Base-by-base conservation (phyloP, 2,888 invertebrate species). In the Biston betularia region DNA sequence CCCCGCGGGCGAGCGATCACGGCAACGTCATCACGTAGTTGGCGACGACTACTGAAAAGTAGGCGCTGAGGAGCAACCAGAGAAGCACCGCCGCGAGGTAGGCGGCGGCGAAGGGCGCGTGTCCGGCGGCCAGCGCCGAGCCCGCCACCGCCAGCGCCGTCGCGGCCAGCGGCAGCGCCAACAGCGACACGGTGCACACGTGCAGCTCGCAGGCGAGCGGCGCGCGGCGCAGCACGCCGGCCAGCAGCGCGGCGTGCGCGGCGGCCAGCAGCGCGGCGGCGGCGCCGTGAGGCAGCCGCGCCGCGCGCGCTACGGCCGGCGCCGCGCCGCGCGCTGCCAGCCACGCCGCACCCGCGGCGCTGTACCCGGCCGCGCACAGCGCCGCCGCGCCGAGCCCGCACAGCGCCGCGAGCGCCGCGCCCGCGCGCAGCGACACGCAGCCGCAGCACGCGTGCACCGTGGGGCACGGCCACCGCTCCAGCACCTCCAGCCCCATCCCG, bases 401-500 rank as follows among this genome's bases (percentile, higher is more conserved):
- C 58, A 83, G 67, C 55, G 76, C 58, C 70, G 75, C 73, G 14
- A 10, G 76, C 3, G 76, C 82, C 82, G 57, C 44, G 61, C 42
- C 49, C 65, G 46, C 58, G 12, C 82, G 81, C 75, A 79, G 76
- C 70, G 75, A 75, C 56, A 73, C 71, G 75, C 77, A 68, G 54
- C 69, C 64, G 68, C 79, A 84, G 74, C 82, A 82, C 9, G 67
- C 58, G 62, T 79, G 62, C 71, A 82, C 53, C 59, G 65, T 68
- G 44, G 86, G 86, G 24, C 82, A 82, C 46, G 86, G 85, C 24
- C 82, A 82, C 45, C 62, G 57, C 44, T 85, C 85, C 59, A 84
- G 68, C 55, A 75, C 45, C 70, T 75, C 40, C 49, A 48, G 78
- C 0, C 80, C 82, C 84, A 86, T 85, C 10, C 38, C 34, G 52